These are phyloP conservation scores for Parotia lawesii DNA, from an alignment of 2,113 vertebrate species.

Conservation along the genomic window DNA sequence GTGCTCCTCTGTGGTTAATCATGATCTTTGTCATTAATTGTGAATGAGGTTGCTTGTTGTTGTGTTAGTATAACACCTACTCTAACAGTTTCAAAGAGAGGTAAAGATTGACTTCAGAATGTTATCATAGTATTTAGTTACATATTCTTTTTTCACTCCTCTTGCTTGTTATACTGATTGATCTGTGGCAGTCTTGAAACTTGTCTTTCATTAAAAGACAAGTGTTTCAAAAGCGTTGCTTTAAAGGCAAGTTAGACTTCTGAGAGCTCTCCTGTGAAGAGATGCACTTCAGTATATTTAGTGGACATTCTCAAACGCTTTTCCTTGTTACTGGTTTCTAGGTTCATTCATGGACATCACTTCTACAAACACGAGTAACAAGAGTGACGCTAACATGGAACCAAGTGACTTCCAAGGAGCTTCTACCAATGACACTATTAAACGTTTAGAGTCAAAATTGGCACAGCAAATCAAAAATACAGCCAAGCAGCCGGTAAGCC, in stretches of 20 bases:
- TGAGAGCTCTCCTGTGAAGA: neutral
- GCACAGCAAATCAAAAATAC: constrained; percentile 83
- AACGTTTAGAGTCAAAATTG: constrained; percentile 89
- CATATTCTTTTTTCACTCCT: neutral
- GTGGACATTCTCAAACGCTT: neutral
- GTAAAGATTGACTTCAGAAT: neutral
- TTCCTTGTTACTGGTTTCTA: constrained; percentile 49
- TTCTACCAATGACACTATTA: constrained; percentile 94
- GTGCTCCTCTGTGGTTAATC: neutral
- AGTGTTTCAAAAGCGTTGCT: neutral
- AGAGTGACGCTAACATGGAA: constrained; percentile 89
- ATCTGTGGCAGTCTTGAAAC: neutral
- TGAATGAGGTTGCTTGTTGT: neutral
- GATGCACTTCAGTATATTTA: neutral
- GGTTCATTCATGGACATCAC: constrained; percentile 90
- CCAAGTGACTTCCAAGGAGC: constrained; percentile 84
- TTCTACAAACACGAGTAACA: constrained; percentile 92
- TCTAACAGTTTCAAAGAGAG: neutral
- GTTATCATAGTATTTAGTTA: accelerated
- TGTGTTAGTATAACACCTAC: neutral
- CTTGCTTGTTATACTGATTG: neutral
- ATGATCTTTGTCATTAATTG: neutral
- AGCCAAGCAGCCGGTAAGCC: constrained; percentile 76
- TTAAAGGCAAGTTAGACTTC: neutral
- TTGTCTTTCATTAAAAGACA: neutral